Evolutionary conservation across 1,140 invertebrate species (phyloP).

Genomic region (Helicoverpa zea): DNA sequence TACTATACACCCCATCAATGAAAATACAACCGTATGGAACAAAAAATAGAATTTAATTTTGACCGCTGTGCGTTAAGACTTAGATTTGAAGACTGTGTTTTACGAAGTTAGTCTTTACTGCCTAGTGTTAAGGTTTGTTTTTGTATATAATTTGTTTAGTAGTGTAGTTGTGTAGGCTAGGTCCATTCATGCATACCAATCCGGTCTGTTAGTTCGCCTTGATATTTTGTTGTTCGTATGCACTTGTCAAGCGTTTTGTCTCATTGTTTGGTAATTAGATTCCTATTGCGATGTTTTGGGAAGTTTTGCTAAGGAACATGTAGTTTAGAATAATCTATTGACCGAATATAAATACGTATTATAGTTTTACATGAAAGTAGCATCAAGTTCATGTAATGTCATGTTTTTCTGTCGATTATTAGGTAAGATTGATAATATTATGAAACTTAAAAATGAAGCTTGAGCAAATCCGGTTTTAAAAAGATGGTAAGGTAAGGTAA

Average conservation of each 20-base stretch:
- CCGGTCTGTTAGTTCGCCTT: constrained; percentile 37
- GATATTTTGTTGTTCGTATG: constrained; percentile 37
- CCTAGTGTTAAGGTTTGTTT: not conserved
- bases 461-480: too few relatives aligned
- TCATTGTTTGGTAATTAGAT: constrained; percentile 40
- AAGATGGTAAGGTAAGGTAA: too few relatives aligned
- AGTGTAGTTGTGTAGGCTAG: constrained; percentile 2
- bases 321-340: too few relatives aligned
- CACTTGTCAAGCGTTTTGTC: constrained; percentile 40
- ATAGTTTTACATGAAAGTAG: too few relatives aligned
- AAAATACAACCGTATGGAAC: not conserved
- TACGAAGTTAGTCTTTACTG: not conserved
- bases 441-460: too few relatives aligned
- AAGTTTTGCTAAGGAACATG: not conserved
- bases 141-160: not conserved
- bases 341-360: too few relatives aligned
- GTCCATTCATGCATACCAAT: constrained; percentile 46
- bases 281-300: not conserved
- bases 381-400: too few relatives aligned
- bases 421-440: too few relatives aligned
- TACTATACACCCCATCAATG: not conserved
- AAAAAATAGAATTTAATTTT: not conserved
- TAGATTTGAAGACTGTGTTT: not conserved
- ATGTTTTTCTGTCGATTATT: too few relatives aligned
- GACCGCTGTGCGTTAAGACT: not conserved